Evolutionary conservation across 2,113 vertebrate genomes (phyloP).

Genomic region (Trogon surrucura): DNA sequence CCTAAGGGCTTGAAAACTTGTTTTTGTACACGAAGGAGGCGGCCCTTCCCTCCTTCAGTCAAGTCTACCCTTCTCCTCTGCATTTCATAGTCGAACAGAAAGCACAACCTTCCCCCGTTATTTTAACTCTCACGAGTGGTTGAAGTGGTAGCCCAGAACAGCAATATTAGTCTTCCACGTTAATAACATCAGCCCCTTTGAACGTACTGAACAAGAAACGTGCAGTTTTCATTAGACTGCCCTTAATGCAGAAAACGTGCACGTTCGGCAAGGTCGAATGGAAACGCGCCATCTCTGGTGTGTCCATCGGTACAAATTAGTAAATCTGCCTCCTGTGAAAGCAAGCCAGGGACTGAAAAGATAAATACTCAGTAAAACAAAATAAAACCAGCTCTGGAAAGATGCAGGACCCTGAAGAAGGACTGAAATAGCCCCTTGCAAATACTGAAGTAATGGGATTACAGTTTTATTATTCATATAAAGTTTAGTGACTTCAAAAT

Average conservation of each 20-base stretch:
- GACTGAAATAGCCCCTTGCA: conserved; percentile 23
- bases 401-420: background rate
- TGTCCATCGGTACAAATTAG: background rate
- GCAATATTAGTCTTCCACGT: background rate
- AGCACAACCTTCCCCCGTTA: background rate
- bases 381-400: conserved; percentile 14
- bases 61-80: background rate
- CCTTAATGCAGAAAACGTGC: conserved; percentile 42
- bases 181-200: background rate
- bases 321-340: background rate
- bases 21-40: background rate
- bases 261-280: background rate
- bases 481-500: conserved; percentile 52
- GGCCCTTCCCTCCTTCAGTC: background rate
- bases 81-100: background rate
- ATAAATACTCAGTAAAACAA: conserved; percentile 34
- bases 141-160: background rate
- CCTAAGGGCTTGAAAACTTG: background rate
- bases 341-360: background rate
- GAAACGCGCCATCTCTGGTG: background rate
- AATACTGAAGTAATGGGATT: conserved; percentile 43
- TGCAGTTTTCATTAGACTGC: background rate
- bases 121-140: background rate
- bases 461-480: conserved; percentile 30
- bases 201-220: background rate